Base-by-base conservation (phyloP, 2,113 vertebrate species). In the Ictalurus furcatus region DNA sequence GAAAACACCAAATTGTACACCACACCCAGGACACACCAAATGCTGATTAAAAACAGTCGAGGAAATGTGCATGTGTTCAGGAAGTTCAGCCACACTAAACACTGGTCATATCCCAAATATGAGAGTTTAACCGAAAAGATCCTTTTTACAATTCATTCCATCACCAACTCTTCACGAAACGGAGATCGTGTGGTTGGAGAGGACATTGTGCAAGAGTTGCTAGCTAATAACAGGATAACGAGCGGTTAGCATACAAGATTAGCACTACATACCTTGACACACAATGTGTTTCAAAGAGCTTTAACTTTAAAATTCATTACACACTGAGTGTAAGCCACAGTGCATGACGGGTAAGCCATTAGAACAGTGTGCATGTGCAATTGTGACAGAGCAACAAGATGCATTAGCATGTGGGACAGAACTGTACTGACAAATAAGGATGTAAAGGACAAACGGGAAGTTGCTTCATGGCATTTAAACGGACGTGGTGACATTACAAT, bases 11-110 rank as follows among this genome's bases (percentile, higher is more conserved):
- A 52, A 92, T 92, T 91, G 89, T 44, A 87, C 1, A 71, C 94
- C 95, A 92, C 95, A 90, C 94, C 94, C 90, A 87, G 23, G 21
- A 52, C 23, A 11, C 48, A 48, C 9, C 11, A 37, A 30, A 58
- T 21, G 2, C 4, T 14, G 19, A 87, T 25, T 40, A 40, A 34
- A 76, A 63, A 56, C 44, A 30, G 25, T 65, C 23, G 0, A 40
- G 40, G n/a, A 7, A 65, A 14, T 52, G 48, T 7, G 69, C 44
- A 48, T 34, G 14, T 34, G 30, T 17, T 23, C 19, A 40, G 21
- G 17, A 61, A 44, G 2, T 14, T 63, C 0, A 61, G 34, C 19
- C 30, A 17, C 78, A 79, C 37, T 79, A 54, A 48, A 52, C 25
- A 54, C 23, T 1, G 1, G 37, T 23, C 23, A 2, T 48, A 11